phyloP scores from a whole-genome alignment of 1,140 invertebrate species.

The Lepidurus arcticus region DNA sequence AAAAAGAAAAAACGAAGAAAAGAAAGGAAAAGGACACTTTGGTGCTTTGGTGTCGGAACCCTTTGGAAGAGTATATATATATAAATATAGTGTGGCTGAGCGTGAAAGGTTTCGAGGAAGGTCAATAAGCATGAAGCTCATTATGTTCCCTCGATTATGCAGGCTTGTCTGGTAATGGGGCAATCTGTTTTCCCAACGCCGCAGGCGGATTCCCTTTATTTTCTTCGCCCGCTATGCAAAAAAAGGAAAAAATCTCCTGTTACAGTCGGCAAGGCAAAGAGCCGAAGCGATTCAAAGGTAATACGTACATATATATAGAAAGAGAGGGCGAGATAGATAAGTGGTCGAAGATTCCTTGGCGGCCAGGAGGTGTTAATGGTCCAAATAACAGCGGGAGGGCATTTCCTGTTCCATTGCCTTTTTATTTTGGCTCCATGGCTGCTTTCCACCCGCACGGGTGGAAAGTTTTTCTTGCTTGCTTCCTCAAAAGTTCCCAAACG shows the following conservation, averaged over 20 bases:
- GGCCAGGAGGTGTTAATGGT: slow-evolving; percentile 18
- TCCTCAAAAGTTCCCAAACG: no score
- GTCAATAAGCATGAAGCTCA: slow-evolving; percentile 15
- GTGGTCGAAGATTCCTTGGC: background rate
- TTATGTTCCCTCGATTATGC: slow-evolving; percentile 14
- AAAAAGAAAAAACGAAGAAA: no score
- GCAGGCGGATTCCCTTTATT: background rate
- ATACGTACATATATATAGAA: background rate
- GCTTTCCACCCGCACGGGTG: background rate
- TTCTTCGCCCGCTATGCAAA: background rate
- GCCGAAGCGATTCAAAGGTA: background rate
- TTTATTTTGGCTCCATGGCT: background rate
- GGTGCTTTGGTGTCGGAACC: no score
- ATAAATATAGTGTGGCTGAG: background rate
- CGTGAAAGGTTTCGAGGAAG: slow-evolving; percentile 11
- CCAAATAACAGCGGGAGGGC: slow-evolving; percentile 17
- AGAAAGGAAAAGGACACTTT: no score
- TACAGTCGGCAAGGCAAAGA: no score
- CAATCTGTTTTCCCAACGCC: slow-evolving; percentile 4
- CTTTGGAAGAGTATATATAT: no score
- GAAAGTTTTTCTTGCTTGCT: no score
- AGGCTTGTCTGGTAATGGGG: slow-evolving; percentile 10
- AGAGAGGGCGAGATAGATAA: background rate
- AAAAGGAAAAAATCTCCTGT: no score
- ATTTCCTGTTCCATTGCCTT: slow-evolving; percentile 11